Conservation (phyloP, 2,113 vertebrate genomes). For the Microcebus griseorufus region DNA sequence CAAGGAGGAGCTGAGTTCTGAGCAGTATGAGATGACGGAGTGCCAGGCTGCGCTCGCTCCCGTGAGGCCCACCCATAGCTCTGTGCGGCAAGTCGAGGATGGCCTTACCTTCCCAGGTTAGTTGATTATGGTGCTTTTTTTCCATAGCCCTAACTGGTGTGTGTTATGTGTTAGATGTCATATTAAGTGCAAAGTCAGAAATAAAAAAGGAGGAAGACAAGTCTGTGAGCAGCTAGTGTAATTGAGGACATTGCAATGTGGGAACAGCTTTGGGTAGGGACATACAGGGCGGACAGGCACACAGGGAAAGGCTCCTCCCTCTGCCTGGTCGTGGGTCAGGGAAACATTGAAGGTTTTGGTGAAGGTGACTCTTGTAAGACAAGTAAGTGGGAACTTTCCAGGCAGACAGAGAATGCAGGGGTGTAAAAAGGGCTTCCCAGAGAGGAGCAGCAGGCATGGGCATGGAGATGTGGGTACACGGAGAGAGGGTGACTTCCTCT, state of each 20-base stretch:
- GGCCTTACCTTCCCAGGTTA: constrained; percentile 82
- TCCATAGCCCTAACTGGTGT: background rate
- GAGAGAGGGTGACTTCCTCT: background rate
- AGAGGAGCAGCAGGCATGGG: background rate
- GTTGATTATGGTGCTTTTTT: background rate
- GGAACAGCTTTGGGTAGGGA: background rate
- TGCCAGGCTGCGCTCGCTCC: constrained; percentile 64
- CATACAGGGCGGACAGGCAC: rapidly evolving
- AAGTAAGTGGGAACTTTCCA: background rate
- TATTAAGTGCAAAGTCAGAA: background rate
- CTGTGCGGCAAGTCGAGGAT: constrained; percentile 78
- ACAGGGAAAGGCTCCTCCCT: background rate
- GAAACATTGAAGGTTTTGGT: background rate
- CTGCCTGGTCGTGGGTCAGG: background rate
- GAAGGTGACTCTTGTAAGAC: background rate
- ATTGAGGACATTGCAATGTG: background rate
- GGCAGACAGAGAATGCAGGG: background rate
- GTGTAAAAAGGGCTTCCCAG: background rate
- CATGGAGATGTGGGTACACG: background rate
- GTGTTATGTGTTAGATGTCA: background rate
- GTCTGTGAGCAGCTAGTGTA: background rate
- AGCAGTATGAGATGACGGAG: constrained; percentile 77
- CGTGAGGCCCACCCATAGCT: constrained; percentile 72
- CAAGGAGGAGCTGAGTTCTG: constrained; percentile 87
- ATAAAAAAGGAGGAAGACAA: too few species aligned